Evolutionary conservation across 2,888 invertebrate genomes (phyloP), one percentile per base, ranked within the genome.

Genomic region (Lasioglossum figueresi): DNA sequence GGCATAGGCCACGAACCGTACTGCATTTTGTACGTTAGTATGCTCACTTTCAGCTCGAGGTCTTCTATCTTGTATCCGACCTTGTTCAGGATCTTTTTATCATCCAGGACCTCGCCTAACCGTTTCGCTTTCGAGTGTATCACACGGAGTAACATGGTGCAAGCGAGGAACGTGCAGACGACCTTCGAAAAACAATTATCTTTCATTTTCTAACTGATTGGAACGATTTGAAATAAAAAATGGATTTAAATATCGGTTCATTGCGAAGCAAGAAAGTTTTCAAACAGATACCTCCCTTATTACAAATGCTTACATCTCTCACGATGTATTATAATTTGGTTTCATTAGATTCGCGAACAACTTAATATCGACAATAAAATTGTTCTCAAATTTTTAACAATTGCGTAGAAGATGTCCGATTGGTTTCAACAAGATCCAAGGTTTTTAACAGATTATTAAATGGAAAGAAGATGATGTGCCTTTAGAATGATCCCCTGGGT

Each of bases 21-120:
- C 77, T 94, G 94, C 83, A 93, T 90, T 89, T 94, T 94, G 76
- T 94, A 94, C 0, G 93, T 93, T 63, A 94, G 75, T 52, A 94
- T 90, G 74, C 93, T 93, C 6, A 94, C 89, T 81, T 93, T 93
- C 31, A 94, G 85, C 84, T 94, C 94, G 4, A 94, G 91, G 84
- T 94, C 93, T 72, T 93, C 92, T 56, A 94, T 79, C 81, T 93
- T 93, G 70, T 90, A 91, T 40, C 89, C 91, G 12, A 94, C 88
- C 73, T 88, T 87, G 45, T 86, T 90, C 0, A 94, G 80, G 66
- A 90, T 88, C 31, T 91, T 86, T 48, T 91, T 90, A 70, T 89
- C 89, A 1, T 79, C 31, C 2, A 83, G 56, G 2, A 85, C 70
- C n/a, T 89, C 87, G n/a, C 89, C 80, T 34, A 83, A 63, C 74